Percentiles rank a stretch among this genome's conserved stretches.
phyloP scores from a whole-genome alignment of 2,888 invertebrate species.

The Parasteatoda lunata region DNA sequence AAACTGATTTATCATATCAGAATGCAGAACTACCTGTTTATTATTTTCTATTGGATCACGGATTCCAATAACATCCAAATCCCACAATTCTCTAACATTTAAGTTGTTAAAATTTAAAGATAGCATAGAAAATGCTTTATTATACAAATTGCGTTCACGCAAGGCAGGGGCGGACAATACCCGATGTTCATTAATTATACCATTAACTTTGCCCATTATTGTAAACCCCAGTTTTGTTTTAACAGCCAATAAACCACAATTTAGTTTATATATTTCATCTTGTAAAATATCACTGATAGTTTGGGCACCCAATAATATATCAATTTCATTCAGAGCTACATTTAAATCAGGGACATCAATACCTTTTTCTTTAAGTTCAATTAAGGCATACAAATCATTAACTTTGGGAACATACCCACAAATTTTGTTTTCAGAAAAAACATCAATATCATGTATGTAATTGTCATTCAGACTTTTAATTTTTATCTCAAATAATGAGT shows the following conservation, averaged over 20 bases:
- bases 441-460: no score
- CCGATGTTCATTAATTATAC: not conserved
- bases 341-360: not conserved
- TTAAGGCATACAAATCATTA: not conserved
- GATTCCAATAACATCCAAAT: no score
- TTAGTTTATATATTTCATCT: not conserved
- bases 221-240: no score
- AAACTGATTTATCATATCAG: not conserved
- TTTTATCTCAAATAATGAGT: no score
- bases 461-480: no score
- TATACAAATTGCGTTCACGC: not conserved
- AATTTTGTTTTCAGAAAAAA: not conserved
- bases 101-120: not conserved
- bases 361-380: not conserved
- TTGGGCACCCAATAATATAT: not conserved
- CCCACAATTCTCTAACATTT: not conserved
- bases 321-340: not conserved
- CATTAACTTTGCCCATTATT: not conserved
- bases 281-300: not conserved
- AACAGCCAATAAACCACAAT: not conserved
- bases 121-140: not conserved
- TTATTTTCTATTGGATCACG: not conserved
- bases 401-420: not conserved
- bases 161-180: not conserved
- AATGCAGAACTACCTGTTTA: not conserved